These are phyloP conservation scores for Mormyrops attenuatus DNA, from an alignment of 2,797 vertebrate species.

Conservation along the genomic window DNA sequence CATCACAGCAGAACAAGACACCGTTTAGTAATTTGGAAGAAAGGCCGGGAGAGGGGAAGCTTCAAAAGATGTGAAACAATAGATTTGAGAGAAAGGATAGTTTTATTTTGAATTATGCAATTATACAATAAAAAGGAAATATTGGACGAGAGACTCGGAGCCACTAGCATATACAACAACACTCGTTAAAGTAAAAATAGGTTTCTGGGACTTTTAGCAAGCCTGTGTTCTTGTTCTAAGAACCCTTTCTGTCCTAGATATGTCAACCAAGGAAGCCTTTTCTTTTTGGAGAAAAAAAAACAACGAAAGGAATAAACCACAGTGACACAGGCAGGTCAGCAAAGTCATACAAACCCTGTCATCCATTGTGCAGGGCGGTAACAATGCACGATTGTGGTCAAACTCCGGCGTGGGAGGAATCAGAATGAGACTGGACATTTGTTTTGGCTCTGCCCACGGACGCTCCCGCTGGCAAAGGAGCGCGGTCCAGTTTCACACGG, in stretches of 20 bases:
- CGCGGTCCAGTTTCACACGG: not conserved
- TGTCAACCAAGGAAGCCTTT: not conserved
- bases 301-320: not conserved
- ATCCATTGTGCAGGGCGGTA: not conserved
- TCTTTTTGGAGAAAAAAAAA: not conserved
- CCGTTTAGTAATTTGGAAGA: not conserved
- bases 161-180: not conserved
- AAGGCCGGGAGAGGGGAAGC: not conserved
- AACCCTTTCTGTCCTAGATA: not conserved
- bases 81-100: too few species aligned
- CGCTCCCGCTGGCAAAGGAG: not conserved
- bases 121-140: not conserved
- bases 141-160: not conserved
- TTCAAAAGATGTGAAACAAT: not conserved
- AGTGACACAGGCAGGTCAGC: not conserved
- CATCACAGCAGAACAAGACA: not conserved
- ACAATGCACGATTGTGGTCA: not conserved
- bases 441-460: not conserved
- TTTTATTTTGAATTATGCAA: slow-evolving; percentile 1
- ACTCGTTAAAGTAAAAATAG: slow-evolving; percentile 2
- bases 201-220: not conserved
- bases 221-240: not conserved
- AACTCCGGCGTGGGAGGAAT: not conserved
- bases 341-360: not conserved
- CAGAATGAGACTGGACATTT: not conserved